phyloP scores from a whole-genome alignment of 2,113 vertebrate genomes.

The Gnathonemus echidnorhynchus region DNA sequence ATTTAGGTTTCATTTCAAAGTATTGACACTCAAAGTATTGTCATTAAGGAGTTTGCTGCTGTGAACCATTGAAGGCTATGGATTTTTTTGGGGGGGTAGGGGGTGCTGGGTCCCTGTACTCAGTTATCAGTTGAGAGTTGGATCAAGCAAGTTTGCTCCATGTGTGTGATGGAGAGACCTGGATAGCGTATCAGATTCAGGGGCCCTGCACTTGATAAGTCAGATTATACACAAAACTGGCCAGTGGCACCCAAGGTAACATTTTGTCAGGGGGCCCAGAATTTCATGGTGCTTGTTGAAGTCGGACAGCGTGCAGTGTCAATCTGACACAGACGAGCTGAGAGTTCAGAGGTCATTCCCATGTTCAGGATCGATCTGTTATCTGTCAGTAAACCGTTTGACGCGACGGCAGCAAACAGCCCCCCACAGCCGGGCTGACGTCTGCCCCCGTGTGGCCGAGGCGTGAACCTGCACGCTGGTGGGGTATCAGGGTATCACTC shows the following conservation, averaged over 20 bases:
- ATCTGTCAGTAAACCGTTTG: not conserved
- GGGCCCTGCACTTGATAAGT: too few species aligned
- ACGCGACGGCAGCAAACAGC: not conserved
- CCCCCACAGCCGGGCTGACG: too few species aligned
- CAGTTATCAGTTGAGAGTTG: not conserved
- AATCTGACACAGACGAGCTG: not conserved
- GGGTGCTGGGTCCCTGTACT: not conserved
- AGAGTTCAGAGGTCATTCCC: not conserved
- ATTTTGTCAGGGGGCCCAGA: not conserved
- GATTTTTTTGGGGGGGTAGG: not conserved
- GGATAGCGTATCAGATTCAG: not conserved
- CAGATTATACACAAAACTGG: not conserved
- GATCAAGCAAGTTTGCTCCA: not conserved
- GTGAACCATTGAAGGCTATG: not conserved
- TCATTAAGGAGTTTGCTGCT: not conserved
- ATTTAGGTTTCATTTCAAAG: not conserved
- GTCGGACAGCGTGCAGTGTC: not conserved
- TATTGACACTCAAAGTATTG: not conserved
- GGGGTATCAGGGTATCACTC: not conserved
- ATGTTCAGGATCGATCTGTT: not conserved
- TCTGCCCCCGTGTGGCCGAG: not conserved
- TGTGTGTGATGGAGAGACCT: not conserved
- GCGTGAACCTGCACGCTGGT: not conserved
- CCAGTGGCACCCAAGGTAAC: not conserved
- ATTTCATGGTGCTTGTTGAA: not conserved